Conservation (phyloP, 2,888 invertebrate species). For the Sialis lutaria region DNA sequence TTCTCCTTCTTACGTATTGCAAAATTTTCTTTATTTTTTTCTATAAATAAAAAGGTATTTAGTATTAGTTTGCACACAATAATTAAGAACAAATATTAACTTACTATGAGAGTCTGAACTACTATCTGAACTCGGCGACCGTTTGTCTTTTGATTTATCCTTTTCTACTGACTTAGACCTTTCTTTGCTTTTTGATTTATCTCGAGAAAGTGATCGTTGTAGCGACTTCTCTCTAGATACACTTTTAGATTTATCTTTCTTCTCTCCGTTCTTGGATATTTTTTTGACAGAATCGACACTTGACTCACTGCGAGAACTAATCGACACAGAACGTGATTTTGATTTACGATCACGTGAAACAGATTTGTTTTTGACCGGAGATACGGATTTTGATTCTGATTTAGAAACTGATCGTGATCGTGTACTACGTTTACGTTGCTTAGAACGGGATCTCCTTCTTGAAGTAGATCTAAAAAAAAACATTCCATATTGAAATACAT, state of each 20-base stretch:
- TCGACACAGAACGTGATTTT: constrained; percentile 1
- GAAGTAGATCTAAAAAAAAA: neutral
- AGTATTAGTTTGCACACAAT: neutral
- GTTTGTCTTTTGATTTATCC: neutral
- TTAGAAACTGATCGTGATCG: neutral
- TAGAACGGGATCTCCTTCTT: neutral
- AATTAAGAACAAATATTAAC: neutral
- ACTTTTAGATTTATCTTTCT: constrained; percentile 1
- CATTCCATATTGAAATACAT: no score
- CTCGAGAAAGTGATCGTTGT: constrained; percentile 13
- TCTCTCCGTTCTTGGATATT: neutral
- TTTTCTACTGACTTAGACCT: constrained; percentile 19
- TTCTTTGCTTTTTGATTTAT: constrained; percentile 20
- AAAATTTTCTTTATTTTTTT: constrained; percentile 36
- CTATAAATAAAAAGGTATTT: constrained; percentile 1
- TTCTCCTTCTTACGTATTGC: constrained; percentile 61
- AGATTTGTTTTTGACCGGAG: neutral
- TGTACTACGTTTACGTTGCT: neutral
- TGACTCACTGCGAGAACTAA: neutral
- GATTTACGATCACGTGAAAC: neutral
- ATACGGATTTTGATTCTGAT: neutral
- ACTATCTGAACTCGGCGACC: neutral
- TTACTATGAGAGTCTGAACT: constrained; percentile 2
- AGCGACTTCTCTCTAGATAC: constrained; percentile 19
- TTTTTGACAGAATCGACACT: neutral